These are phyloP conservation scores for Cairina moschata DNA, from an alignment of 2,113 vertebrate species.

Conservation along the genomic window DNA sequence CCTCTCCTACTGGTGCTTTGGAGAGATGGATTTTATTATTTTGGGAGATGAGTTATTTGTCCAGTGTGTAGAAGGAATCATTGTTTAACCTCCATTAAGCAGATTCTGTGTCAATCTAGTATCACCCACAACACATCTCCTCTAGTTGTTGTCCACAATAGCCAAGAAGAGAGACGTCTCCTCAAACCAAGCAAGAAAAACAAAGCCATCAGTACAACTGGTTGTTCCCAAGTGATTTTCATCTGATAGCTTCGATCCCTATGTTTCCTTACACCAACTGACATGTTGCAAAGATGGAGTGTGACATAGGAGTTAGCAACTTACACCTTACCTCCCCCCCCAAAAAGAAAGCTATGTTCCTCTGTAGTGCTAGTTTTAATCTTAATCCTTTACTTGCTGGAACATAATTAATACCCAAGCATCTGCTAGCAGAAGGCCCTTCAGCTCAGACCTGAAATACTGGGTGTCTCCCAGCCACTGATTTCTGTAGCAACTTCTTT, in stretches of 20 bases:
- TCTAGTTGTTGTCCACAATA: neutral
- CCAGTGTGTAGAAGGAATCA: neutral
- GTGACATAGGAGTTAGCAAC: accelerated
- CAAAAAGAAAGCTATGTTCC: neutral
- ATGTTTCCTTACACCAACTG: neutral
- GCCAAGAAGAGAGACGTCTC: neutral
- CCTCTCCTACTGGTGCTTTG: neutral
- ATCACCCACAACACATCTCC: neutral
- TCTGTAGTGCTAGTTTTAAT: neutral
- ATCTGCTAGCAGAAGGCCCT: neutral
- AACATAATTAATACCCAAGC: neutral
- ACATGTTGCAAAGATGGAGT: neutral
- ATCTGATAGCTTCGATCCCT: neutral
- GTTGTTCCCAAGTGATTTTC: neutral
- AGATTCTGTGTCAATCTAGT: neutral
- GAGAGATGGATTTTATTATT: neutral
- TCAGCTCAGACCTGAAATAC: neutral
- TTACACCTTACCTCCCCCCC: neutral
- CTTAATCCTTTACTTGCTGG: neutral
- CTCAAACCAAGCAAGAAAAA: neutral
- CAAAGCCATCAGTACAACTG: neutral
- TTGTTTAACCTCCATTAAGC: neutral
- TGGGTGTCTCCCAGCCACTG: neutral
- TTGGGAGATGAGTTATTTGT: neutral
- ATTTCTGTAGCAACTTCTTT: neutral